A percentile compares a stretch with the other conserved stretches of the same genome.
These are phyloP conservation scores for Troides oblongomaculatus DNA, from an alignment of 2,888 invertebrate species.

Conservation along the genomic window DNA sequence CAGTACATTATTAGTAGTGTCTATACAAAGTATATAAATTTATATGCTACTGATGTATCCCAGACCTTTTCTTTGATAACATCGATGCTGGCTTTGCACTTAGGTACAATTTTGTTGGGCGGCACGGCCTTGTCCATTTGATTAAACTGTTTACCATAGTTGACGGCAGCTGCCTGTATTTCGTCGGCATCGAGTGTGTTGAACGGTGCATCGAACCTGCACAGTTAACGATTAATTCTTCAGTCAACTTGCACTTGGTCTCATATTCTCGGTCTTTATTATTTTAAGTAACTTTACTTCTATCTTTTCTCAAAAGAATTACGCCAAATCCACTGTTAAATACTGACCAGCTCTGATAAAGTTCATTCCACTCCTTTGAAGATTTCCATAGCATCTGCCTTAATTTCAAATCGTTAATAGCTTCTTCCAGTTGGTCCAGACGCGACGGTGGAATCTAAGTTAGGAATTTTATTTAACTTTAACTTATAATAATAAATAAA, in stretches of 20 bases:
- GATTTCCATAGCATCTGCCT: slow-evolving; percentile 90
- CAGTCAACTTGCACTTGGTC: too few relatives aligned
- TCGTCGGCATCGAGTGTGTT: slow-evolving; percentile 86
- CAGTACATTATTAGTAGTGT: background rate
- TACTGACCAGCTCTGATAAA: slow-evolving; percentile 82
- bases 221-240: background rate
- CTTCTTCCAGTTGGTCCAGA: slow-evolving; percentile 89
- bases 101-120: slow-evolving; percentile 87
- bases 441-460: slow-evolving; percentile 87
- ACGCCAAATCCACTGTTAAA: background rate
- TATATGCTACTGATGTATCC: background rate
- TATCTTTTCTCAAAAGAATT: too few relatives aligned
- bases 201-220: slow-evolving; percentile 78
- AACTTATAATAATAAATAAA: too few relatives aligned
- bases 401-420: slow-evolving; percentile 88
- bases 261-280: too few relatives aligned
- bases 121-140: slow-evolving; percentile 91
- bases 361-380: slow-evolving; percentile 85
- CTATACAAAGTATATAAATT: background rate
- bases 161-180: slow-evolving; percentile 82
- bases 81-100: slow-evolving; percentile 88
- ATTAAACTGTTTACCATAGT: slow-evolving; percentile 86
- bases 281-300: too few relatives aligned
- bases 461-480: background rate
- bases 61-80: slow-evolving; percentile 87